Conservation (phyloP, 2,113 vertebrate genomes). For the Clarias macrocephalus region DNA sequence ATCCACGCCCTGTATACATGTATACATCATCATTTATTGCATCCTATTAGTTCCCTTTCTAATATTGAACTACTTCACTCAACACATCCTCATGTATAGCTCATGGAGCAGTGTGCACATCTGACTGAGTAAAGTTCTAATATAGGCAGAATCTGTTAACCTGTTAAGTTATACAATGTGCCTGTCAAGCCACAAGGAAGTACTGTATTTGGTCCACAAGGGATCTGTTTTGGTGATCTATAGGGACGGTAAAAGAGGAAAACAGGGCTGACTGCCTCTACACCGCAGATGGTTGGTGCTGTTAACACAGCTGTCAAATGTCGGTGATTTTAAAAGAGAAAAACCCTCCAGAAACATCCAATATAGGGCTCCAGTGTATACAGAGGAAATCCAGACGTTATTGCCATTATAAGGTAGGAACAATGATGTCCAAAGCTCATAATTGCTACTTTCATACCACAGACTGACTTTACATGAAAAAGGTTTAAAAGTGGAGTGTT, state of each 20-base stretch:
- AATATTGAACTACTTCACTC: conserved; percentile 13
- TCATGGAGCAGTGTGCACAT: conserved; percentile 12
- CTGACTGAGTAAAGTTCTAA: conserved; percentile 18
- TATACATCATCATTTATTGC: not conserved
- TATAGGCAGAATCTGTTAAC: conserved; percentile 32
- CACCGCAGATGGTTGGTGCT: conserved; percentile 52
- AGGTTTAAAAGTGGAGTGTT: conserved; percentile 8
- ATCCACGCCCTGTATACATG: not conserved
- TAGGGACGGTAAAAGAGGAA: conserved; percentile 34
- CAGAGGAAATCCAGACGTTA: conserved; percentile 14
- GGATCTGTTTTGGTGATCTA: conserved; percentile 34
- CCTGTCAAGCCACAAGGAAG: not conserved
- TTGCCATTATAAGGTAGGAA: conserved; percentile 22
- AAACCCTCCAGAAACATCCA: conserved; percentile 6
- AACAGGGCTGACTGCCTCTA: conserved; percentile 24
- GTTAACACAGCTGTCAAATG: conserved; percentile 64
- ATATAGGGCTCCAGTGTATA: not conserved
- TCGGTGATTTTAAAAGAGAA: conserved; percentile 30
- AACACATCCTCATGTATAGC: not conserved
- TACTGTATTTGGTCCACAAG: conserved; percentile 42
- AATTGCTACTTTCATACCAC: conserved; percentile 4
- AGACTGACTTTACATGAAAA: conserved; percentile 18
- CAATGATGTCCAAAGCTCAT: not conserved
- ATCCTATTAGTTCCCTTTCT: not conserved
- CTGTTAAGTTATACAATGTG: conserved; percentile 9